Conservation (phyloP, 2,113 vertebrate genomes). For the Noctilio leporinus region DNA sequence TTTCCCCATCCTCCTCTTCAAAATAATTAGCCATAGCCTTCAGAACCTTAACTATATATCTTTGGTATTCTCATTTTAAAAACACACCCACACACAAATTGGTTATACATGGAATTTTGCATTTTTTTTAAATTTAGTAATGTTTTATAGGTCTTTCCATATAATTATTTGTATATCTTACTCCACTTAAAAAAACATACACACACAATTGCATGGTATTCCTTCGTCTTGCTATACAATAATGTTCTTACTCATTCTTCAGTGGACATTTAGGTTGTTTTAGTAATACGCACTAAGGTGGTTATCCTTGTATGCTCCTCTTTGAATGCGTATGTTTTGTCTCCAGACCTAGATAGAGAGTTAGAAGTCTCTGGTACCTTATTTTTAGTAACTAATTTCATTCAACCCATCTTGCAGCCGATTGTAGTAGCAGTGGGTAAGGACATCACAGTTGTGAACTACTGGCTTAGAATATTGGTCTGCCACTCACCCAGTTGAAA, state of each 20-base stretch:
- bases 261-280: neutral
- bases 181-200: neutral
- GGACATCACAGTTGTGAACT: neutral
- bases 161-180: slow-evolving; percentile 15
- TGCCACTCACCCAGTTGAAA: neutral
- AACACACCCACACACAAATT: neutral
- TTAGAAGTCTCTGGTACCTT: neutral
- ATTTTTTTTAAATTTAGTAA: neutral
- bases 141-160: neutral
- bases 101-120: neutral
- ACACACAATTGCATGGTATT: neutral
- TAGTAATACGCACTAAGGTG: neutral
- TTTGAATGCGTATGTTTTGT: neutral
- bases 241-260: neutral
- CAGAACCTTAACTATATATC: neutral
- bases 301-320: neutral
- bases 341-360: neutral
- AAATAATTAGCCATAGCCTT: neutral
- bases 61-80: neutral
- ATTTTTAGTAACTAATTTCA: neutral
- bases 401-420: neutral
- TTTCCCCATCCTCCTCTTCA: neutral
- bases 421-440: neutral
- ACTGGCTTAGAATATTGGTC: neutral
- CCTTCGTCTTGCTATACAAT: neutral